Percentiles rank a stretch among this genome's conserved stretches.
Conservation (phyloP, 2,888 invertebrate species). For the Lepetodrilus schrolli region DNA sequence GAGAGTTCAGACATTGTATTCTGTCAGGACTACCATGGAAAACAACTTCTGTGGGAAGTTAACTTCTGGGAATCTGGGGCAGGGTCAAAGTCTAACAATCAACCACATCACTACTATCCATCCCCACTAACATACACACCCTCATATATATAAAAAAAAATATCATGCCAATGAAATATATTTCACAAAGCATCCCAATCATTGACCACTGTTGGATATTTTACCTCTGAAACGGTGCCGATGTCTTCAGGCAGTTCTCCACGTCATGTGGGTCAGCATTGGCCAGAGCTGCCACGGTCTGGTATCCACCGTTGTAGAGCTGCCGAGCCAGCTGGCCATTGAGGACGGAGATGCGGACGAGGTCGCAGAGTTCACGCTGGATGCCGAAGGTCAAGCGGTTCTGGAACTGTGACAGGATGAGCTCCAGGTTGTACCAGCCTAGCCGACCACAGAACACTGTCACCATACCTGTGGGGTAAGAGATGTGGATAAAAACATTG, state of each 20-base stretch:
- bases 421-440: constrained; percentile 92
- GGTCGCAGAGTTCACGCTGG: constrained; percentile 91
- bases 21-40: too few species aligned
- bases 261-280: constrained; percentile 82
- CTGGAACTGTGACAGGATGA: constrained; percentile 93
- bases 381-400: constrained; percentile 95
- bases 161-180: too few species aligned
- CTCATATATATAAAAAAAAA: too few species aligned
- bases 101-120: too few species aligned
- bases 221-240: constrained; percentile 88
- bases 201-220: too few species aligned
- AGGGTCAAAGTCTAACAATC: too few species aligned
- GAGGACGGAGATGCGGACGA: constrained; percentile 86
- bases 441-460: constrained; percentile 94
- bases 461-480: constrained; percentile 85
- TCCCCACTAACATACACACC: too few species aligned
- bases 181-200: too few species aligned
- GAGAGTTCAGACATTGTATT: too few species aligned
- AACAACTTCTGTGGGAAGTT: too few species aligned
- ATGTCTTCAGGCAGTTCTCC: constrained; percentile 85
- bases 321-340: constrained; percentile 90
- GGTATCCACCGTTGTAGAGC: constrained; percentile 87
- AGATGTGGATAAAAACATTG: background rate
- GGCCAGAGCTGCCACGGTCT: constrained; percentile 86
- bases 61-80: too few species aligned